A percentile compares a stretch with the other conserved stretches of the same genome.
phyloP scores from a whole-genome alignment of 2,888 invertebrate genomes.

The Oeneis ivallda region DNA sequence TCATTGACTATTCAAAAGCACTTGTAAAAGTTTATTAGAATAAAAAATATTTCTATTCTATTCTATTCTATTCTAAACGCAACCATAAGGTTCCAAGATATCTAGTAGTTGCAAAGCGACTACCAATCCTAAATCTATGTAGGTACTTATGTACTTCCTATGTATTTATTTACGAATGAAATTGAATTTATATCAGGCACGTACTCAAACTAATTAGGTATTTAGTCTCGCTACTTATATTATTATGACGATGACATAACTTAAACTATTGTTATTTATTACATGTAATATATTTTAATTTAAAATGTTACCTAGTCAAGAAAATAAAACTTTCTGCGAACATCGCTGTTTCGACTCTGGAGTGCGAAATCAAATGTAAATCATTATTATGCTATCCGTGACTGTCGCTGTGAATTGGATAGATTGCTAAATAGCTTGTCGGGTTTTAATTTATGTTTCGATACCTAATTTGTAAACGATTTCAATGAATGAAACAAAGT shows the following conservation, averaged over 20 bases:
- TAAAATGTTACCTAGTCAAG: constrained; percentile 16
- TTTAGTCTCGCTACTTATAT: not conserved
- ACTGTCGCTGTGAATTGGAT: constrained; percentile 56
- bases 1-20: too few relatives aligned
- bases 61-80: too few relatives aligned
- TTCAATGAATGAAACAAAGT: constrained; percentile 14
- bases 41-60: too few relatives aligned
- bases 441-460: constrained; percentile 40
- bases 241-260: not conserved
- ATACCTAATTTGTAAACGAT: constrained; percentile 29
- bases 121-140: too few relatives aligned
- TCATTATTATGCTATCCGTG: constrained; percentile 58
- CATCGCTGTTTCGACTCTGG: constrained; percentile 49
- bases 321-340: constrained; percentile 38
- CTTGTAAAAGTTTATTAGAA: too few relatives aligned
- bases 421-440: constrained; percentile 46
- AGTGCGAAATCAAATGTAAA: constrained; percentile 65
- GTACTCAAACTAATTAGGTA: not conserved
- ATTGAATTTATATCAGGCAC: constrained; percentile 3
- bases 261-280: constrained; percentile 9
- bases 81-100: too few relatives aligned
- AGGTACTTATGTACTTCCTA: too few relatives aligned
- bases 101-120: too few relatives aligned
- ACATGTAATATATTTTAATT: constrained; percentile 14
- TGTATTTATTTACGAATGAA: not conserved